These are phyloP conservation scores for Crax fasciolata DNA, from an alignment of 2,797 vertebrate genomes.

Conservation along the genomic window DNA sequence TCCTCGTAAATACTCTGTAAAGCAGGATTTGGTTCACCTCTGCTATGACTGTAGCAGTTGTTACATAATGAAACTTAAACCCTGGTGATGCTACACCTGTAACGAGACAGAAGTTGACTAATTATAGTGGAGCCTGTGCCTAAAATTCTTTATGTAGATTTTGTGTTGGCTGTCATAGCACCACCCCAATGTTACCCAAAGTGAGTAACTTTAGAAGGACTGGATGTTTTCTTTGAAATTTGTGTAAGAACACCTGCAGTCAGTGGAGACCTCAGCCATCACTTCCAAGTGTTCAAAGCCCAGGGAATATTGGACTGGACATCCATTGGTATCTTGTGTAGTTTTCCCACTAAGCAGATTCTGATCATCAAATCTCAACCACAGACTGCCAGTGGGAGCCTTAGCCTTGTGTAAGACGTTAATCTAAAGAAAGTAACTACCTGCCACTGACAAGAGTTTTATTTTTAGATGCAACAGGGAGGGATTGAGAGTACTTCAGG, in stretches of 20 bases:
- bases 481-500: background rate
- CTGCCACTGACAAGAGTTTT: background rate
- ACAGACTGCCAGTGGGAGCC: background rate
- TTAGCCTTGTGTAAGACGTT: background rate
- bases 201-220: constrained; percentile 9
- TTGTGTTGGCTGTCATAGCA: background rate
- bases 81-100: constrained; percentile 40
- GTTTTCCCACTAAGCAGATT: background rate
- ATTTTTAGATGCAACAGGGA: background rate
- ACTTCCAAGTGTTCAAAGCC: background rate
- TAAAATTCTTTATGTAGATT: constrained; percentile 56
- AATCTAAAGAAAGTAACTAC: background rate
- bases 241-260: background rate
- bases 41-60: constrained; percentile 24
- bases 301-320: fast-evolving
- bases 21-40: constrained; percentile 51
- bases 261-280: background rate
- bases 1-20: background rate
- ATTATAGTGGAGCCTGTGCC: constrained; percentile 46
- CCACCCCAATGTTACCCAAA: constrained; percentile 28
- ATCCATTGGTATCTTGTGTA: background rate
- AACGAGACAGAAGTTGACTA: constrained; percentile 56
- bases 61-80: constrained; percentile 64
- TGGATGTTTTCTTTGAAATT: background rate
- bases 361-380: background rate